Evolutionary conservation across 2,888 invertebrate species (phyloP), one percentile per base, ranked within the genome.

Genomic region (Argynnis bischoffii): DNA sequence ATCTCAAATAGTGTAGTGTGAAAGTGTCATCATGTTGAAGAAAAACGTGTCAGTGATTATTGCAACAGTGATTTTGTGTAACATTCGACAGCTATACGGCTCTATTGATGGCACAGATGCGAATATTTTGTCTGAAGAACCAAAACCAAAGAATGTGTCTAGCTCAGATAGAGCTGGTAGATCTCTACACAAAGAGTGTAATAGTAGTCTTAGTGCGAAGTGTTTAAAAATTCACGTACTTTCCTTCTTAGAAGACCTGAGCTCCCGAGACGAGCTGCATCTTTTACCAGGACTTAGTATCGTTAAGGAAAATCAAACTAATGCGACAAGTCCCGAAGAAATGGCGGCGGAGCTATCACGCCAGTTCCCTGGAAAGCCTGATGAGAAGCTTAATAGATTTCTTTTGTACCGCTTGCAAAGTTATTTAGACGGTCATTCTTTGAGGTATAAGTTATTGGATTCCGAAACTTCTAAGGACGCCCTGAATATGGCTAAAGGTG

Each of bases 181-280:
- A 31, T 82, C 85, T 0, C 69, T 92, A 31, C 86, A 90, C 35
- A 92, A 89, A 69, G 92, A 92, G 75, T 92, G 92, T 72, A 87
- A 81, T 53, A 86, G 83, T 55, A 81, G 84, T 41, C 75, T 92
- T 0, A 96, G 95, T 81, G 92, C 95, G 31, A 96, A 96, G 80
- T 97, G 97, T 79, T 87, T 97, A 51, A 97, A 97, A 81, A 89
- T 97, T 71, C 96, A 97, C 77, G 94, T 96, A 56, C 94, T 96
- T 1, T 95, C 95, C 5, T 95, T 97, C 78, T 93, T 97, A 72
- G 97, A 97, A 80, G 95, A 95, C 59, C 80, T 97, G 47, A 94
- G 95, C 75, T 95, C 95, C 79, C 94, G 94, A 74, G 94, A 95
- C 76, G 95, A 96, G 82, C 93, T 96, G 6, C 94, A 93, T 71